Evolutionary conservation across 2,113 vertebrate species (phyloP).

Genomic region (Conger conger): DNA sequence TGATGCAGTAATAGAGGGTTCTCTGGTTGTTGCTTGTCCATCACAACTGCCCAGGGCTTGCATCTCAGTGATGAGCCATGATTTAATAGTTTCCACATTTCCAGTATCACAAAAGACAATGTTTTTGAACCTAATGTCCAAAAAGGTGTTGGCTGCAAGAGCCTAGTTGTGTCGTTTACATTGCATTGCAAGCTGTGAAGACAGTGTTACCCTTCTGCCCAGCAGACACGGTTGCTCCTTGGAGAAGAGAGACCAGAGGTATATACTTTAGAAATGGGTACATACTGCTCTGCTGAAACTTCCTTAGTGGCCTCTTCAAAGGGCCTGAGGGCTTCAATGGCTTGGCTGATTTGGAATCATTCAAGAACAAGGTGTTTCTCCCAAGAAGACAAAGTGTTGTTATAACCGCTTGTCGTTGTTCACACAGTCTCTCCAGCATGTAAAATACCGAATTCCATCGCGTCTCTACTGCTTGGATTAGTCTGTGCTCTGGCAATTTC

Average conservation of each 20-base stretch:
- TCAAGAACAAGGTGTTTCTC: slow-evolving; percentile 1
- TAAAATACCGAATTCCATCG: slow-evolving; percentile 11
- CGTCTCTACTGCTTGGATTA: slow-evolving; percentile 4
- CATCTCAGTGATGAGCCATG: neutral
- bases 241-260: neutral
- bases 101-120: neutral
- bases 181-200: neutral
- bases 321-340: slow-evolving; percentile 16
- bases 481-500: neutral
- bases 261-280: slow-evolving; percentile 1
- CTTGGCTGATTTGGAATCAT: neutral
- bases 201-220: neutral
- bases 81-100: neutral
- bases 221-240: neutral
- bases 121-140: neutral
- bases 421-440: slow-evolving; percentile 12
- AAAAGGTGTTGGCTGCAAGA: neutral
- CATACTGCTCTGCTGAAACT: slow-evolving; percentile 18
- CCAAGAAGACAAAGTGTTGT: slow-evolving; percentile 16
- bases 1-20: neutral
- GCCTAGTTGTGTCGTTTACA: neutral
- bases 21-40: slow-evolving; percentile 1
- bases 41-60: neutral
- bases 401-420: neutral
- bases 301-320: slow-evolving; percentile 24